A percentile compares a stretch with the other conserved stretches of the same genome.
These are phyloP conservation scores for Anaspis maculata DNA, from an alignment of 2,888 invertebrate species.

Conservation along the genomic window DNA sequence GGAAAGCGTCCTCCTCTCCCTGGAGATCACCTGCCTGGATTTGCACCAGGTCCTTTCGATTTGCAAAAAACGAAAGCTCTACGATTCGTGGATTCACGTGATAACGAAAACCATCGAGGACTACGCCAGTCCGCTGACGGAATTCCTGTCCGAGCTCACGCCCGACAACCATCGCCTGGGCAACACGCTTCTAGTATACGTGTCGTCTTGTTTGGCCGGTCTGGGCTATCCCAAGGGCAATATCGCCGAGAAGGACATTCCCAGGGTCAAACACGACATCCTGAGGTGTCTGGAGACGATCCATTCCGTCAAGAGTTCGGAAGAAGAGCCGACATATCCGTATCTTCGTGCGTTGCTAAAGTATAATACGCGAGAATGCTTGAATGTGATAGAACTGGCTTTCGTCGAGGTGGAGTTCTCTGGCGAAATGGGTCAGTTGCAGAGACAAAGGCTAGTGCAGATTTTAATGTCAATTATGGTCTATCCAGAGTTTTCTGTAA, in stretches of 20 bases:
- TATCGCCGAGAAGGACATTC: constrained; percentile 53
- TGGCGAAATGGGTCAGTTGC: constrained; percentile 60
- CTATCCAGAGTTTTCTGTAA: constrained; percentile 57
- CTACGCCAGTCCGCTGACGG: constrained; percentile 65
- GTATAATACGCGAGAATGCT: constrained; percentile 77
- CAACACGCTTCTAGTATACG: constrained; percentile 76
- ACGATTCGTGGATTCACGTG: constrained; percentile 66
- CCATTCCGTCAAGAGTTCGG: constrained; percentile 54
- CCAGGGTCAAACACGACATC: constrained; percentile 66
- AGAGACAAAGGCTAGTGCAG: constrained; percentile 69
- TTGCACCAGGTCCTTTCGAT: constrained; percentile 57
- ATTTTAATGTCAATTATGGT: constrained; percentile 69
- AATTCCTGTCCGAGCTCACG: constrained; percentile 50
- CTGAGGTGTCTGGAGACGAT: constrained; percentile 59
- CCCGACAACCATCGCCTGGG: constrained; percentile 54
- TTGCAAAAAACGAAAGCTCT: constrained; percentile 50
- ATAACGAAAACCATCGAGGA: constrained; percentile 70
- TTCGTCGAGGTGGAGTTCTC: constrained; percentile 75
- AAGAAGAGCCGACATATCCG: constrained; percentile 59
- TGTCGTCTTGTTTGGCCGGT: constrained; percentile 82
- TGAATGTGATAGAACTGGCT: constrained; percentile 77
- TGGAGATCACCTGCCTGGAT: constrained; percentile 68
- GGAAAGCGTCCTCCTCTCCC: constrained; percentile 62
- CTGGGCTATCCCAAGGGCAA: constrained; percentile 72
- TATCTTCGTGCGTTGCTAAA: constrained; percentile 65